Evolutionary conservation across 2,888 invertebrate genomes (phyloP), one percentile per base, ranked within the genome.

Genomic region (Blastobasis lacticolella): DNA sequence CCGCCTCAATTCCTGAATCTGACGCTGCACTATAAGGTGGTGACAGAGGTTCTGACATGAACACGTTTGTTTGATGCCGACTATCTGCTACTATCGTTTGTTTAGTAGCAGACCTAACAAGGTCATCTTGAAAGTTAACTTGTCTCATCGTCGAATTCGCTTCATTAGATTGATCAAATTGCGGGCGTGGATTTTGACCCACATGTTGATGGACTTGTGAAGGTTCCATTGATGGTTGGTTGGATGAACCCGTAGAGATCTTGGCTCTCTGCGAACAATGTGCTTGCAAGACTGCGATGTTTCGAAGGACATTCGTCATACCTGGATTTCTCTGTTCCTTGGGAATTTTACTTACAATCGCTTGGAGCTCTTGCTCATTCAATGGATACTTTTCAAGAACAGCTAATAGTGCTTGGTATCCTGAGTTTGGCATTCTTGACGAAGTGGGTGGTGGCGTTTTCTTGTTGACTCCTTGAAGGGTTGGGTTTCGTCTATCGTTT

Each of bases 351-450:
- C n/a, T n/a, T n/a, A n/a, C n/a, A n/a, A n/a, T n/a, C n/a, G n/a
- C n/a, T n/a, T n/a, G n/a, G n/a, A 46, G 7, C 46, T 46, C 46
- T 9, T 46, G 46, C 46, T 46, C 46, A 46, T 46, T 46, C 46
- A 5, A 46, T 46, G 5, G 46, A 46, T 46, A 46, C 6, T 46
- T 40, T 40, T 40, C 40, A 40, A 40, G 40, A 40, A 8, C 40
- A 40, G 5, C 8, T 8, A 40, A 5, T 5, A 40, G 40, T 40
- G 8, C 8, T 40, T 40, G 40, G 40, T 5, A 6, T 40, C 5
- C 8, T 6, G 40, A 6, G 6, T 40, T 40, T 40, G 40, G 40
- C 5, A 8, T 8, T 40, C 8, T 40, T 8, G 40, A 9, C 46
- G 46, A 46, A 46, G 46, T 9, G 6, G 37, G 46, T 46, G 46